Conservation (phyloP, 2,113 vertebrate genomes). For the Pluvialis apricaria region DNA sequence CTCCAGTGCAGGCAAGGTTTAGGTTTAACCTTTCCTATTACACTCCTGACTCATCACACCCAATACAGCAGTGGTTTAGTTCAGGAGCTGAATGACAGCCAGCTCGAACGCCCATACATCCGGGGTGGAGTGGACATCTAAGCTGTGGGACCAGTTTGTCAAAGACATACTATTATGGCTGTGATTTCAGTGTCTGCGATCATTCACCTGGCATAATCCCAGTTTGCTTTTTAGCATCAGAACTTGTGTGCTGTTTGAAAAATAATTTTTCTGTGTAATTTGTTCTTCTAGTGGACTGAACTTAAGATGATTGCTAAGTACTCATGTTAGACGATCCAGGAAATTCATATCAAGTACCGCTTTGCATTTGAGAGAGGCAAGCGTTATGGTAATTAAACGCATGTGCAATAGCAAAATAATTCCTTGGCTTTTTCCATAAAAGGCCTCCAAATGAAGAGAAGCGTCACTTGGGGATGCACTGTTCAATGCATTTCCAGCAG, state of each 20-base stretch:
- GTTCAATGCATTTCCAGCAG: background rate
- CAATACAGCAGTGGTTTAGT: background rate
- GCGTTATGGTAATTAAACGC: background rate
- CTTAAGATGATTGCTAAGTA: background rate
- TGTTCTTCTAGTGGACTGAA: constrained; percentile 4
- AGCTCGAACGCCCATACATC: background rate
- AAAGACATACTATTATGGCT: background rate
- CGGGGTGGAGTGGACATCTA: background rate
- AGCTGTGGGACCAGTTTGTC: constrained; percentile 22
- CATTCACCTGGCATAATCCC: background rate
- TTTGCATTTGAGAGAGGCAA: constrained; percentile 21
- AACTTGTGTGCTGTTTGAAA: background rate
- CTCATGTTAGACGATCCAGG: background rate
- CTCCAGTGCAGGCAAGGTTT: background rate
- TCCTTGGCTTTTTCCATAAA: background rate
- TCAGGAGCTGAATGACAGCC: background rate
- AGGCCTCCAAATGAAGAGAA: background rate
- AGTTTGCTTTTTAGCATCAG: background rate
- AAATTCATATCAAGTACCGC: constrained; percentile 1
- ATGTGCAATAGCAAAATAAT: background rate
- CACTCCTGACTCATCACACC: background rate
- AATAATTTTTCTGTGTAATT: background rate
- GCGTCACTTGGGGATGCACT: background rate
- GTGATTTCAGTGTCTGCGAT: background rate
- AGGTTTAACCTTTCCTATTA: background rate